Evolutionary conservation across 2,888 invertebrate genomes (phyloP), one percentile per base, ranked within the genome.

Genomic region (Magallana nippona): DNA sequence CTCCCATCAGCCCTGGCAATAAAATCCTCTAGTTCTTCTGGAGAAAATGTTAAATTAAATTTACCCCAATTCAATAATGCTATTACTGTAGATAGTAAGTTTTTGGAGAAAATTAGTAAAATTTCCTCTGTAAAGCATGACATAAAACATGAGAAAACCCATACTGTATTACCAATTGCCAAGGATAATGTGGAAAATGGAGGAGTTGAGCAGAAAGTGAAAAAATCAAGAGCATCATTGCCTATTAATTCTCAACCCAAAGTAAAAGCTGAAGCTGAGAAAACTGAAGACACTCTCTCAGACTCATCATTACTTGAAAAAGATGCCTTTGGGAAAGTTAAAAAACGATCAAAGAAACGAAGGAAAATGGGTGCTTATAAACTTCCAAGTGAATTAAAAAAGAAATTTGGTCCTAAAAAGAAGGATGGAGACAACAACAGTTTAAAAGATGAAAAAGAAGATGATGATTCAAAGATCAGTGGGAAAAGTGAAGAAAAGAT

Each of bases 361-460:
- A 84, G 83, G n/a, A 86, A 82, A 79, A 79, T 87, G 27, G 89
- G 89, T 27, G 82, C 82, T 11, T 89, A 89, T 71, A 87, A 84
- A 83, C 82, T 89, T 19, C 89, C 89, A 1, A 86, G 87, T 71
- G 89, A 89, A 82, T 87, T 82, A 44, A 87, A 86, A 58, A 86
- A 86, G 44, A 84, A 79, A 60, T 71, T 77, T 78, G 13, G 79
- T 3, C 22, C 56, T n/a, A 86, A 86, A 77, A 86, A 86, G 82
- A 86, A 86, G 81, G 84, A 86, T 1, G 79, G 63, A 32, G 82
- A 82, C 17, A 57, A 58, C 22, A 71, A 27, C 17, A 22, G 58
- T 60, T 17, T 60, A 10, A 79, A 82, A 44, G 85, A 81, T 63
- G 60, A 55, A 2, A 77, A 83, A 17, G 63, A 71, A 55, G 79